Base-by-base conservation (phyloP, 2,113 vertebrate species). In the Thunnus maccoyii region DNA sequence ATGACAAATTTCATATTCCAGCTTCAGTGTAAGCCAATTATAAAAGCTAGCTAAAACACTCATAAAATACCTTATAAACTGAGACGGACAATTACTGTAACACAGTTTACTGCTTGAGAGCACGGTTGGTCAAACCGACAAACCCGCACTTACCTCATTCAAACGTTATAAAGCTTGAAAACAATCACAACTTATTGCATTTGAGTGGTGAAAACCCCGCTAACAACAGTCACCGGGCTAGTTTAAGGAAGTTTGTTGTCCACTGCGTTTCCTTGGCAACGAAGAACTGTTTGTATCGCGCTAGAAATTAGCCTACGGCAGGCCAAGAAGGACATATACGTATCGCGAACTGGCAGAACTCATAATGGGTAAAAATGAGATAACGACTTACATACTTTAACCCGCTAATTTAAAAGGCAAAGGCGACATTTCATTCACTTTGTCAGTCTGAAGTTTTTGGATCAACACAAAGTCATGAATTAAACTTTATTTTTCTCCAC, bases 221-320 rank as follows among this genome's bases (percentile, higher is more conserved):
- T 0, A 12, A 44, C 2, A 15, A 3, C n/a, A 57, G n/a, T 6
- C 6, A 17, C 3, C 1, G 7, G 7, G 15, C 0, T 2, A 8
- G 1, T 20, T 27, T 14, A 9, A 2, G 10, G 15, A 68, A 54
- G 12, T 78, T 71, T 55, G 25, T 58, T 2, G 1, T 13, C 4
- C 1, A 30, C 1, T 1, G 6, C 9, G 84, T 87, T 62, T 41
- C 86, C 66, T 56, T 69, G 56, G n/a, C 70, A 78, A 84, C 82
- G 11, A 20, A 2, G 1, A 47, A 7, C 3, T 15, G 75, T 77
- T 77, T 76, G 67, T 3, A 5, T 62, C 13, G 0, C 76, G 54
- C 76, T 78, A n/a, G 84, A 52, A 83, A 86, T 41, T 41, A 9
- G 36, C 36, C n/a, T 74, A 94, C 76, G 78, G 90, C 20, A 69